phyloP scores from a whole-genome alignment of 2,797 vertebrate genomes.

The Cygnus olor region DNA sequence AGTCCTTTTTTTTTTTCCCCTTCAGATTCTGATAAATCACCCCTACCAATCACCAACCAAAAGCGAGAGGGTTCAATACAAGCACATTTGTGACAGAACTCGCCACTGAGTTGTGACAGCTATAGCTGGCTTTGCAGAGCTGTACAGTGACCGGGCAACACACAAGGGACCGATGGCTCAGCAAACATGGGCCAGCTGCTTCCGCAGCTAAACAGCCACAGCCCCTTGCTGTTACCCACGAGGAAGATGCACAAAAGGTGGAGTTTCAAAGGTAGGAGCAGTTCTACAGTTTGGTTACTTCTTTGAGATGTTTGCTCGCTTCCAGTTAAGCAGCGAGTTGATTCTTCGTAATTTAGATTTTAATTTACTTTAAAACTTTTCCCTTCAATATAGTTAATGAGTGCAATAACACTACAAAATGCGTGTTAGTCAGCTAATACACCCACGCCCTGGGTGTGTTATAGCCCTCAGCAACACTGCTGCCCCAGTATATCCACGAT shows the following conservation, averaged over 20 bases:
- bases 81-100: not conserved
- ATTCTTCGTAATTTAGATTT: not conserved
- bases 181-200: accelerated
- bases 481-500: not conserved
- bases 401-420: not conserved
- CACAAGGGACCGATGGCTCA: not conserved
- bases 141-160: not conserved
- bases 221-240: not conserved
- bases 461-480: conserved; percentile 24
- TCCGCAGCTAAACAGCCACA: not conserved
- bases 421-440: conserved; percentile 31
- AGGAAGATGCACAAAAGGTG: not conserved
- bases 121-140: not conserved
- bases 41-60: not conserved
- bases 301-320: not conserved
- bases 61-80: not conserved
- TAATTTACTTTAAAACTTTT: conserved; percentile 32
- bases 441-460: conserved; percentile 57
- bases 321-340: not conserved
- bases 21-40: not conserved
- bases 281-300: not conserved
- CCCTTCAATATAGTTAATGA: conserved; percentile 32
- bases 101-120: not conserved
- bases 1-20: not conserved
- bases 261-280: not conserved